A percentile compares a stretch with the other conserved stretches of the same genome.
These are phyloP conservation scores for Eupeodes luniger DNA, from an alignment of 2,888 invertebrate genomes.

Conservation along the genomic window DNA sequence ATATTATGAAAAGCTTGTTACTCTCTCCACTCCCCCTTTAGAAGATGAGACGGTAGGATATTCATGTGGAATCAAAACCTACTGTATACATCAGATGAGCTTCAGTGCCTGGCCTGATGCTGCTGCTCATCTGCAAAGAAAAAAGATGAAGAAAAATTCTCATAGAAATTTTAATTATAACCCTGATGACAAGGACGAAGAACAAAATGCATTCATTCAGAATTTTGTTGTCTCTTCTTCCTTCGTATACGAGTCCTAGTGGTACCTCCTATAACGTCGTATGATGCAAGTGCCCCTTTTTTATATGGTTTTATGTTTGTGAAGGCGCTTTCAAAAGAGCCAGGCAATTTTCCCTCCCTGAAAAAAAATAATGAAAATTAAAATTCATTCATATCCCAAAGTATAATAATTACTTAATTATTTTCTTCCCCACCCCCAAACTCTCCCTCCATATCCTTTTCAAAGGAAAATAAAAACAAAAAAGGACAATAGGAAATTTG, in stretches of 20 bases:
- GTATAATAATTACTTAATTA: constrained; percentile 30
- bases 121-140: background rate
- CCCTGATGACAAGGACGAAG: constrained; percentile 29
- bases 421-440: background rate
- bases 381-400: constrained; percentile 19
- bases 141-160: background rate
- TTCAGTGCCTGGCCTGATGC: background rate
- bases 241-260: background rate
- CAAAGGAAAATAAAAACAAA: background rate
- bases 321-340: constrained; percentile 10
- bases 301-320: background rate
- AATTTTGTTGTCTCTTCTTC: background rate
- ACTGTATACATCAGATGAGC: background rate
- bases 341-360: background rate
- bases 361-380: constrained; percentile 19
- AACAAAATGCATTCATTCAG: constrained; percentile 35
- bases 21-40: background rate
- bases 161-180: constrained; percentile 41
- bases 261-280: no score
- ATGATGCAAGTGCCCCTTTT: background rate
- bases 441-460: background rate
- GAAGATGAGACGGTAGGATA: background rate
- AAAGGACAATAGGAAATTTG: background rate
- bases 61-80: background rate
- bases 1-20: constrained; percentile 16